A percentile compares a stretch with the other conserved stretches of the same genome.
These are phyloP conservation scores for Macrobrachium nipponense DNA, from an alignment of 1,140 invertebrate genomes.

Conservation along the genomic window DNA sequence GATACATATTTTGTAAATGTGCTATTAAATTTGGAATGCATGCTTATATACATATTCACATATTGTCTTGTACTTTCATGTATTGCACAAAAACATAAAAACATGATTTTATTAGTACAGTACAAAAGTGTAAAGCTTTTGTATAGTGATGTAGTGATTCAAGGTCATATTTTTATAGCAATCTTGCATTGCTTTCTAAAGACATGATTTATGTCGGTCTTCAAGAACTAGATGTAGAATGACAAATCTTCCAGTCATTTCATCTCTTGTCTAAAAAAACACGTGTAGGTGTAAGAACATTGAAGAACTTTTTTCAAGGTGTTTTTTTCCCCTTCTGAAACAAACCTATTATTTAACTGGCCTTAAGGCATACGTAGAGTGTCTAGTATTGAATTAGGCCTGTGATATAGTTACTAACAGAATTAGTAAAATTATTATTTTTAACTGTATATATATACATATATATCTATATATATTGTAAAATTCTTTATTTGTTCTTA, in stretches of 20 bases:
- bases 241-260: slow-evolving; percentile 61
- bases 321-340: too few relatives aligned
- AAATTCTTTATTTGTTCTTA: slow-evolving; percentile 22
- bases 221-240: slow-evolving; percentile 41
- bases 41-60: slow-evolving; percentile 54
- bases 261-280: slow-evolving; percentile 48
- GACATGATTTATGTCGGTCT: slow-evolving; percentile 53
- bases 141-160: slow-evolving; percentile 52
- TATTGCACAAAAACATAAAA: slow-evolving; percentile 57
- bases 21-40: slow-evolving; percentile 56
- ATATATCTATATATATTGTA: not conserved
- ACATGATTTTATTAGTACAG: slow-evolving; percentile 56
- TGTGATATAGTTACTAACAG: too few relatives aligned
- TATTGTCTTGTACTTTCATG: slow-evolving; percentile 61
- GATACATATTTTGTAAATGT: slow-evolving; percentile 60
- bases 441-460: slow-evolving; percentile 12
- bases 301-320: slow-evolving; percentile 2
- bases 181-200: slow-evolving; percentile 53
- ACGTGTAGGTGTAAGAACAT: slow-evolving; percentile 37
- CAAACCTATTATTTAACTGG: too few relatives aligned
- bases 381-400: too few relatives aligned
- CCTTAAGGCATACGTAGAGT: too few relatives aligned
- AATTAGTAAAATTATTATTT: not conserved
- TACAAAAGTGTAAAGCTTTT: slow-evolving; percentile 61
- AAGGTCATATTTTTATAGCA: slow-evolving; percentile 61